Percentiles rank a stretch among this genome's conserved stretches.
These are phyloP conservation scores for Cyclina sinensis DNA, from an alignment of 1,140 invertebrate species.

Conservation along the genomic window DNA sequence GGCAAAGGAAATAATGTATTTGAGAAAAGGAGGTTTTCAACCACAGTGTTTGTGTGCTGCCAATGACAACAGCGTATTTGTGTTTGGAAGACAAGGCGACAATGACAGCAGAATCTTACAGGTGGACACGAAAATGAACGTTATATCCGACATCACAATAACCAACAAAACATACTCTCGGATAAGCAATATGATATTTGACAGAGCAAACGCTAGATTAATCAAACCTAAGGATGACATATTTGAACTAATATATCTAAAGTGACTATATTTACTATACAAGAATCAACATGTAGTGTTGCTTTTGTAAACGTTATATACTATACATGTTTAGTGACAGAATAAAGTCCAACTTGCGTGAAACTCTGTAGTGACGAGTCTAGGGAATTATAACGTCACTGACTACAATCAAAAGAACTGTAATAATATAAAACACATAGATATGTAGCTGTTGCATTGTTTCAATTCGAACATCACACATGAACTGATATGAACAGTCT, in stretches of 20 bases:
- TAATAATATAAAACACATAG: too few species aligned
- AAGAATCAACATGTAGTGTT: too few species aligned
- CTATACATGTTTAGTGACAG: too few species aligned
- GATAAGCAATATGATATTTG: background rate
- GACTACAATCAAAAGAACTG: too few species aligned
- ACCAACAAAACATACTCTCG: background rate
- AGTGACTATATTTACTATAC: too few species aligned
- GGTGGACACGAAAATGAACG: background rate
- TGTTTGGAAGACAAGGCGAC: background rate
- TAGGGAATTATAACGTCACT: too few species aligned
- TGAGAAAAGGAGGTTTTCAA: background rate
- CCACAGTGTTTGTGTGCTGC: background rate
- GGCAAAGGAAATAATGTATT: background rate
- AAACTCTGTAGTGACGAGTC: too few species aligned
- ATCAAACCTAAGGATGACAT: background rate
- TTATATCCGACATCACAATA: background rate
- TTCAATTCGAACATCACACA: too few species aligned
- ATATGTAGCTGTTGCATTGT: too few species aligned
- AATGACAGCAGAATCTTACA: background rate
- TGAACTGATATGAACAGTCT: too few species aligned
- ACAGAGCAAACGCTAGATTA: constrained; percentile 5
- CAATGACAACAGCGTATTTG: background rate
- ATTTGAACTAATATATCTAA: background rate
- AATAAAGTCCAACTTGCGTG: too few species aligned
- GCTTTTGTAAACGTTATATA: too few species aligned